Evolutionary conservation across 30 jellyfish, hydroid and myxozoan species (phyloP), one percentile per base, ranked within the genome.

Genomic region (Hydra vulgaris): DNA sequence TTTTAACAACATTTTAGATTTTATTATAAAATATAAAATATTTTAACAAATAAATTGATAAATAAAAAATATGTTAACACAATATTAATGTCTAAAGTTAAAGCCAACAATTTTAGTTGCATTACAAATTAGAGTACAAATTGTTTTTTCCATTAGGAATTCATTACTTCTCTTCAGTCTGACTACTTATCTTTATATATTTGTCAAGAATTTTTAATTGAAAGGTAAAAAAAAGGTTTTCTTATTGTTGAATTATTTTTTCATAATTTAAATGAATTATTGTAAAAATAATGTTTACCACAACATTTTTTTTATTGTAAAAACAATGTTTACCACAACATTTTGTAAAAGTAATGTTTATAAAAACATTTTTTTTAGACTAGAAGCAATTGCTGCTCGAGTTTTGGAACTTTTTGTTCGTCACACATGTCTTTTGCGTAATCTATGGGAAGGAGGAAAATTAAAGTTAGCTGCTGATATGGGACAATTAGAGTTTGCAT

Each of bases 401-500:
- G 71, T 86, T 67, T 71, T 90, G 69, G 82, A 27, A 53, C 72
- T 90, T 77, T 90, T 90, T 81, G 95, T 90, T 25, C 81, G 95
- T 17, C 95, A 90, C 81, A 89, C 90, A 21, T 86, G 91, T 71
- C 82, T 90, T 1, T 25, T 86, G 69, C 94, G 95, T 53, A 88
- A 77, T 40, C 74, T 90, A 7, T 85, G 95, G 17, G 97, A 90
- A 74, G 81, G 94, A 15, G 97, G 97, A 8, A 85, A 82, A 85
- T 70, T 90, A 54, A 90, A 83, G 76, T 85, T 90, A 73, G 95
- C 97, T 7, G 90, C 94, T 23, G 97, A 90, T 69, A 90, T 90
- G 95, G 95, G 94, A 0, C 97, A 90, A 86, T 68, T 90, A 84
- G 97, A 90, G 53, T 76, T 90, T 76, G 95, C 97, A 4, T 89